Evolutionary conservation across 2,888 invertebrate genomes (phyloP), one percentile per base, ranked within the genome.

Genomic region (Drosophila antonietae): DNA sequence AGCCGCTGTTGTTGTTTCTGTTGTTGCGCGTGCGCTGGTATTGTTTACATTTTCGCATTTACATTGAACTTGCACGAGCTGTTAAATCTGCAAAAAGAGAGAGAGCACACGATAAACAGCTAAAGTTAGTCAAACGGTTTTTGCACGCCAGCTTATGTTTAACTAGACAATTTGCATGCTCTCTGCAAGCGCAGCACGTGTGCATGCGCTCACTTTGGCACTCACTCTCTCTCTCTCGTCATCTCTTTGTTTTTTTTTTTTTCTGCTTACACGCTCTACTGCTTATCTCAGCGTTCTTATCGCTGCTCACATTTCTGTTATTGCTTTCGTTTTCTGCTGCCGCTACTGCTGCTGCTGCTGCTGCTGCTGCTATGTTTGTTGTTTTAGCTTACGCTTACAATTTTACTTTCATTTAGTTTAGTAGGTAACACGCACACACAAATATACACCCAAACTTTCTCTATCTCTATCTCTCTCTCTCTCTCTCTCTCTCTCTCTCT

Each of bases 331-430:
- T 71, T 73, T 70, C 81, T 67, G 59, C 77, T 66, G 47, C 61
- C 43, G 60, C 66, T 33, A 10, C 69, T 74, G 44, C 76, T 64
- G 43, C 68, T 46, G 58, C 66, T 64, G 43, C 68, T 46, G 58
- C 66, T 33, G 61, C 23, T 63, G 59, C 59, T 73, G 58, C 74
- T 75, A 61, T 78, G 70, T 88, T 86, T 86, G 89, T 84, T 84
- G 81, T 87, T 84, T 89, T 73, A 87, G 84, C 79, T 87, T 89
- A 89, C 89, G 89, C 88, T 87, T 87, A 83, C 84, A 88, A 78
- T 89, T 84, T 84, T 84, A 84, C 84, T 84, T 84, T 84, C 89
- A 84, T 84, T 84, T 89, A 73, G 87, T 73, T 88, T 86, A 85
- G 86, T 86, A 88, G 86, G 83, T 83, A 88, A 61, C 37, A 61